Percentiles rank a stretch among this genome's conserved stretches.
phyloP scores from a whole-genome alignment of 1,140 invertebrate species.

The Cydia strobilella region DNA sequence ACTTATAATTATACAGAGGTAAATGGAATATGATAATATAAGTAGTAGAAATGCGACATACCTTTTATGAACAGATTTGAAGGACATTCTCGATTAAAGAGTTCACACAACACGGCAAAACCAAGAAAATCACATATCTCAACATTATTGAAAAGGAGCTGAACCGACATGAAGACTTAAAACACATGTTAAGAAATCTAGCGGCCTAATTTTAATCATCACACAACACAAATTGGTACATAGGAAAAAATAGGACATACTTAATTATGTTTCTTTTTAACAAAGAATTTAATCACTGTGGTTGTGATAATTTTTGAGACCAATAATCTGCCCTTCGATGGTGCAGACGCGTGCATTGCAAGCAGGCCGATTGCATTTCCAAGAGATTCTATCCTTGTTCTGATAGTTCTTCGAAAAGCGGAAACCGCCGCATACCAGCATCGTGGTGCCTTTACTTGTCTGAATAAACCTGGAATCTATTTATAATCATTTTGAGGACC shows the following conservation, averaged over 20 bases:
- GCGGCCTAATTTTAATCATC: not conserved
- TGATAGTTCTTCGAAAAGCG: constrained; percentile 59
- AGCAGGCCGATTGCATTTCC: constrained; percentile 57
- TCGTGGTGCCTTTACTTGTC: constrained; percentile 49
- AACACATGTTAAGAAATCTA: not conserved
- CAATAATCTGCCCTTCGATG: constrained; percentile 41
- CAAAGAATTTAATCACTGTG: constrained; percentile 39
- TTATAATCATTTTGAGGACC: not conserved
- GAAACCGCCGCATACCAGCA: constrained; percentile 44
- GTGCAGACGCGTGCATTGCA: constrained; percentile 58
- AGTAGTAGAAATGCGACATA: not conserved
- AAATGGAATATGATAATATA: not conserved
- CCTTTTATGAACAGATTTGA: not conserved
- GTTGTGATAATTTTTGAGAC: constrained; percentile 51
- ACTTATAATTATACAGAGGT: not conserved
- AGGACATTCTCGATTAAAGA: not conserved
- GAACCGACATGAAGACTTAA: not conserved
- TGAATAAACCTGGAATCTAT: constrained; percentile 7
- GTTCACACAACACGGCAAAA: no score
- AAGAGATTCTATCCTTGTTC: constrained; percentile 55
- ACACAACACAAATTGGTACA: not conserved
- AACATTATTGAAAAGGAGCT: not conserved
- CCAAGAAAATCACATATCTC: not conserved
- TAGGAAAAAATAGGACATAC: not conserved
- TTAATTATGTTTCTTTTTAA: not conserved